Conservation (phyloP, 2,888 invertebrate species). For the Hirtodrosophila alboralis region DNA sequence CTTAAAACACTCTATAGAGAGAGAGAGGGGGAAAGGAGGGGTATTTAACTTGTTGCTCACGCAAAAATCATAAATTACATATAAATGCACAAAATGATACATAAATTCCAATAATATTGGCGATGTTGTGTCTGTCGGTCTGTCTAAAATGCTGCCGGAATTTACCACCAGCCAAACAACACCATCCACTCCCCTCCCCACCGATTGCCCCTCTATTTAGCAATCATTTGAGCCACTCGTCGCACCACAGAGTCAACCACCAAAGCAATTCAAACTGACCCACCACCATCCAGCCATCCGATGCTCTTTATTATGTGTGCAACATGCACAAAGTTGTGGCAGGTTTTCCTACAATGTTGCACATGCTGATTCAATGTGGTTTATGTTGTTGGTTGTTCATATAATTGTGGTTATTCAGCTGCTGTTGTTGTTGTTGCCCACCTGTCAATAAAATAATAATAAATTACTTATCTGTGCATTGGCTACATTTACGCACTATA, state of each 20-base stretch:
- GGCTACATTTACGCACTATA: not conserved
- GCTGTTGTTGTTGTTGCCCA: slow-evolving; percentile 17
- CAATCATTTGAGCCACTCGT: not conserved
- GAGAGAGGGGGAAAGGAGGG: too few species aligned
- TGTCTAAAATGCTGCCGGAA: slow-evolving; percentile 4
- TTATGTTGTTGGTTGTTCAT: not conserved
- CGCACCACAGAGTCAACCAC: slow-evolving; percentile 12
- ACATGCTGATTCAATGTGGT: not conserved
- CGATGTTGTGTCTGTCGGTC: slow-evolving; percentile 22
- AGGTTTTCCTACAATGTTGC: slow-evolving; percentile 13
- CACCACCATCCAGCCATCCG: slow-evolving; percentile 38
- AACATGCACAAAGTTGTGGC: too few species aligned
- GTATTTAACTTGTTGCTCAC: slow-evolving; percentile 3
- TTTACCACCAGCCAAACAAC: too few species aligned
- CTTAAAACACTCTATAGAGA: too few species aligned
- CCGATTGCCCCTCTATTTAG: not conserved
- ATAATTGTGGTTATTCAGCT: not conserved
- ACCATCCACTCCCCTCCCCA: not conserved
- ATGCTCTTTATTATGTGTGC: slow-evolving; percentile 24
- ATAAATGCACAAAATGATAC: slow-evolving; percentile 32
- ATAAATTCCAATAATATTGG: slow-evolving; percentile 35
- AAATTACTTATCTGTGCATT: slow-evolving; percentile 37
- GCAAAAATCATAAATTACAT: slow-evolving; percentile 48
- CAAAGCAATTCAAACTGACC: slow-evolving; percentile 43
- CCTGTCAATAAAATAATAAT: slow-evolving; percentile 43